A percentile compares a stretch with the other conserved stretches of the same genome.
Evolutionary conservation across 2,888 invertebrate genomes (phyloP).

Genomic region (Eupeodes latifasciatus): DNA sequence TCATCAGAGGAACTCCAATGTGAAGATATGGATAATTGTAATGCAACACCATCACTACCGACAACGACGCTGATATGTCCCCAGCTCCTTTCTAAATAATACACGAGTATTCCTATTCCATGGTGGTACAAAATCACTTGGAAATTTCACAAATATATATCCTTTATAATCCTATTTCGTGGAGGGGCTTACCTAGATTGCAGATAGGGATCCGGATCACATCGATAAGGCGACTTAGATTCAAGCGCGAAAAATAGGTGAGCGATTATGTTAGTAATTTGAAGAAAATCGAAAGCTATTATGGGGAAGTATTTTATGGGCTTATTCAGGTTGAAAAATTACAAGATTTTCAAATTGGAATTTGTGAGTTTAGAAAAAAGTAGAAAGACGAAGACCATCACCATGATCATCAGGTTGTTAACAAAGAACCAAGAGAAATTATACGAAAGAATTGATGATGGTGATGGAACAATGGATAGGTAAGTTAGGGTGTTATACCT

Average conservation of each 20-base stretch:
- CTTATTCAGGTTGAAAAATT: constrained; percentile 47
- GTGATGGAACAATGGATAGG: too few species aligned
- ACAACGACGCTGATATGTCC: not conserved
- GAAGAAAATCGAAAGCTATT: constrained; percentile 66
- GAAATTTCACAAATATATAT: constrained; percentile 64
- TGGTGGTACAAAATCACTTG: constrained; percentile 61
- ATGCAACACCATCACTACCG: constrained; percentile 47
- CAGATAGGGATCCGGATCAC: constrained; percentile 50
- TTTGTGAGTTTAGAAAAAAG: not conserved
- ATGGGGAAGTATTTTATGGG: constrained; percentile 19
- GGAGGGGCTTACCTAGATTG: constrained; percentile 54
- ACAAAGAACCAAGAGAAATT: too few species aligned
- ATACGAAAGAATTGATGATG: too few species aligned
- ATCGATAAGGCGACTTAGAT: constrained; percentile 49
- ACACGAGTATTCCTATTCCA: not conserved
- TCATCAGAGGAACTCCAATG: not conserved
- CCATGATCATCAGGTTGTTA: too few species aligned
- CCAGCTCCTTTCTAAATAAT: not conserved
- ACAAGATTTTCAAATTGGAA: constrained; percentile 36
- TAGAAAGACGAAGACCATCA: too few species aligned
- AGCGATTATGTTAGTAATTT: constrained; percentile 73
- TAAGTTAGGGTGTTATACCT: too few species aligned
- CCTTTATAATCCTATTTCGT: constrained; percentile 61
- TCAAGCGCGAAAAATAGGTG: constrained; percentile 44
- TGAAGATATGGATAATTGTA: constrained; percentile 38